A percentile compares a stretch with the other conserved stretches of the same genome.
Conservation (phyloP, 2,888 invertebrate genomes). For the Adelphocoris suturalis region DNA sequence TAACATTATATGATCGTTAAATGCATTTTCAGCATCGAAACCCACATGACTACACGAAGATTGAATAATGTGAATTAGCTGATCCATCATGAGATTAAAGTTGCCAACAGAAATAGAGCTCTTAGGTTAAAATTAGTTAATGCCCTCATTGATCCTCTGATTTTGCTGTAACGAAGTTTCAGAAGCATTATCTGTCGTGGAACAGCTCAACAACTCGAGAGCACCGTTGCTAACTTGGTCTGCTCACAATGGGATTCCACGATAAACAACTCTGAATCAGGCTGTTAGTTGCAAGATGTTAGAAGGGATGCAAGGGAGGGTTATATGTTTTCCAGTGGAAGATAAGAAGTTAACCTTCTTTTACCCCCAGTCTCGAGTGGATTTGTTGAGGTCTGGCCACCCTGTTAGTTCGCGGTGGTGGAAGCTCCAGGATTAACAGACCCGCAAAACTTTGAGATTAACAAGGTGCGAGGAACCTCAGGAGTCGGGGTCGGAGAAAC, state of each 20-base stretch:
- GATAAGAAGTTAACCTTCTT: slow-evolving; percentile 50
- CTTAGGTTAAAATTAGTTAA: no score
- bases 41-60: no score
- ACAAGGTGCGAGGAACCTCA: slow-evolving; percentile 16
- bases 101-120: no score
- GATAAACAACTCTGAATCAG: slow-evolving; percentile 41
- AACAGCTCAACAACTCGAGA: not conserved
- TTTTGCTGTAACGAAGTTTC: not conserved
- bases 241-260: slow-evolving; percentile 24
- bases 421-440: slow-evolving; percentile 27
- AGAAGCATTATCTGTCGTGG: not conserved
- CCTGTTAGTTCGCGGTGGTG: slow-evolving; percentile 2
- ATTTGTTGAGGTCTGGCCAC: slow-evolving; percentile 38
- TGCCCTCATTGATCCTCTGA: not conserved
- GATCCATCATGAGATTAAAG: no score
- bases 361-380: slow-evolving; percentile 25
- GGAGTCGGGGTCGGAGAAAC: not conserved
- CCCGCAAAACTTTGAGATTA: slow-evolving; percentile 36
- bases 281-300: slow-evolving; percentile 32
- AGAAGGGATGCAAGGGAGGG: slow-evolving; percentile 41
- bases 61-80: no score
- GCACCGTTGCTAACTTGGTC: not conserved
- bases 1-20: no score
- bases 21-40: no score
- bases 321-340: slow-evolving; percentile 18